Conservation (phyloP, 1,140 invertebrate species). For the Pentalonia nigronervosa region DNA sequence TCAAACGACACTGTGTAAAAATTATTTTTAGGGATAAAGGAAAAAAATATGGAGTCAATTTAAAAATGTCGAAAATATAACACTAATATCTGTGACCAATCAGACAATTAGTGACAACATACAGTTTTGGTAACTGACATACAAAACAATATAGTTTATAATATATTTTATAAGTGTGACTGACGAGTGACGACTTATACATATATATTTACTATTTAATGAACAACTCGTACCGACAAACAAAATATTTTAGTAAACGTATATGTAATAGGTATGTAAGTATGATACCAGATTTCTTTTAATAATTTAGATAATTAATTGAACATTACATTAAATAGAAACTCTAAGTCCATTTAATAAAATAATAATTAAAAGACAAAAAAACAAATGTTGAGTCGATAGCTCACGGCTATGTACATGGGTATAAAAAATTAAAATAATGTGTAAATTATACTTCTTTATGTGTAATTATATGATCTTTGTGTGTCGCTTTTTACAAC, state of each 20-base stretch:
- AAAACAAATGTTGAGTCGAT: background rate
- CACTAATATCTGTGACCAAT: background rate
- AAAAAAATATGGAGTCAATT: background rate
- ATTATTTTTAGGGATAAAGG: background rate
- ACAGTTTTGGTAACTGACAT: background rate
- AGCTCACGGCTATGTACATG: background rate
- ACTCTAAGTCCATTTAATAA: too few relatives aligned
- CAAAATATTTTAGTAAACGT: background rate
- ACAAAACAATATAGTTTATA: background rate
- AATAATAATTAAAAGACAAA: too few relatives aligned
- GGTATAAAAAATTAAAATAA: background rate
- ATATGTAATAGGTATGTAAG: background rate
- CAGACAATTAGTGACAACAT: background rate
- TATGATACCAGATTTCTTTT: too few relatives aligned
- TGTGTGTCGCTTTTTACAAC: background rate
- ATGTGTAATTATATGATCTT: background rate
- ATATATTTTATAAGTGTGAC: constrained; percentile 9
- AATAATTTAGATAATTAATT: background rate
- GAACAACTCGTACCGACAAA: background rate
- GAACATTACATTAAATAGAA: too few relatives aligned
- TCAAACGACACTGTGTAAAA: background rate
- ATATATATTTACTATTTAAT: background rate
- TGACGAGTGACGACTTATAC: background rate
- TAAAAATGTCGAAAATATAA: background rate
- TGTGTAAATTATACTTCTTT: background rate